A percentile compares a stretch with the other conserved stretches of the same genome.
Conservation (phyloP, 2,797 vertebrate species). For the Calcarius lapponicus region DNA sequence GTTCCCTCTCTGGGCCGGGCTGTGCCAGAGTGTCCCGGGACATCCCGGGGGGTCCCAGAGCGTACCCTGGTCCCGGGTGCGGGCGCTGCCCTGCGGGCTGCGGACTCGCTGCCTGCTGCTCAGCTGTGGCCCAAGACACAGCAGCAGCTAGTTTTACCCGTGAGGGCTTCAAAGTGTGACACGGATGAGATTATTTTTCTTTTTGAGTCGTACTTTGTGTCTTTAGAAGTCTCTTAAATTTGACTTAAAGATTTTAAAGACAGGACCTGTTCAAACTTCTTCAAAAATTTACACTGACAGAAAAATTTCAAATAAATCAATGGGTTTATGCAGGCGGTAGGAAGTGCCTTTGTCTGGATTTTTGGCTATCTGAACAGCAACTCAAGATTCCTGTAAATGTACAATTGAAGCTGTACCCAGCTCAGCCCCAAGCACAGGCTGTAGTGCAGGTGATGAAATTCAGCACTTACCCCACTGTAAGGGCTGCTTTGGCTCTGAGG, state of each 20-base stretch:
- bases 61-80: too few relatives aligned
- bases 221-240: background rate
- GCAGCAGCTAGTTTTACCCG: fast-evolving
- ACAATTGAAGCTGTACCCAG: background rate
- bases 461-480: fast-evolving
- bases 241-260: background rate
- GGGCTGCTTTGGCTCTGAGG: background rate
- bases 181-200: background rate
- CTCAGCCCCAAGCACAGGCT: background rate
- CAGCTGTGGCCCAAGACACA: fast-evolving
- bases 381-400: background rate
- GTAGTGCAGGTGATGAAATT: background rate
- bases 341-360: background rate
- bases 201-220: background rate
- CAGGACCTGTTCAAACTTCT: background rate
- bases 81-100: background rate
- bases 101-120: background rate
- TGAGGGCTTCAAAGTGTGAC: background rate
- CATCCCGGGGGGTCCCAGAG: background rate
- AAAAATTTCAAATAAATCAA: background rate
- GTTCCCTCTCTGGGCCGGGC: background rate
- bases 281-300: background rate
- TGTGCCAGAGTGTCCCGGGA: background rate
- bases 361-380: background rate
- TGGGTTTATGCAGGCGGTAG: background rate